Conservation (phyloP, 2,113 vertebrate species). For the Tor tambroides region DNA sequence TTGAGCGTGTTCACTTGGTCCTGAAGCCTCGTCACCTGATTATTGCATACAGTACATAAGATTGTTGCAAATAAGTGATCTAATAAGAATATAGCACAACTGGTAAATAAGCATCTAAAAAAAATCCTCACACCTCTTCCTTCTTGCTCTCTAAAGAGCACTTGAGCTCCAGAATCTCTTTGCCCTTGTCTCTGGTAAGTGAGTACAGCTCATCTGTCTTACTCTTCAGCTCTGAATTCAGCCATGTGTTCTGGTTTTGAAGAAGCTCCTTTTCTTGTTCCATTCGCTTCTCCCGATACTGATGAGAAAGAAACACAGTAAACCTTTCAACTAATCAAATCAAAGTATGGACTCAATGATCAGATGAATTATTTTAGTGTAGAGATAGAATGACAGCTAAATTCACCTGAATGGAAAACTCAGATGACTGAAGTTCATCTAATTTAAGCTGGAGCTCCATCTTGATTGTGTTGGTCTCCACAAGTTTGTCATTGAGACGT, state of each 20-base stretch:
- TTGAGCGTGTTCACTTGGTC: constrained; percentile 84
- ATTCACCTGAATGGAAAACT: constrained; percentile 81
- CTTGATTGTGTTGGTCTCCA: constrained; percentile 85
- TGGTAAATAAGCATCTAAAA: not conserved
- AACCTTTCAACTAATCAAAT: not conserved
- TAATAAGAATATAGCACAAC: not conserved
- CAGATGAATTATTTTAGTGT: not conserved
- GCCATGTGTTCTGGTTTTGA: constrained; percentile 87
- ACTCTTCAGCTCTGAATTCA: constrained; percentile 85
- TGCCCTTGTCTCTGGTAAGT: constrained; percentile 86
- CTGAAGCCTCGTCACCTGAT: constrained; percentile 84
- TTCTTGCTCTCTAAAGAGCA: constrained; percentile 86
- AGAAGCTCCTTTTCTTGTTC: constrained; percentile 94
- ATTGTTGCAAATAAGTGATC: not conserved
- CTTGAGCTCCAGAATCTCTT: constrained; percentile 88
- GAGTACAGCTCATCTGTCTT: constrained; percentile 92
- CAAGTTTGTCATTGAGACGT: constrained; percentile 87
- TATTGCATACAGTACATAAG: not conserved
- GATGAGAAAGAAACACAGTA: constrained; percentile 30
- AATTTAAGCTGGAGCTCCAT: constrained; percentile 90
- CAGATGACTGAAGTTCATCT: constrained; percentile 90
- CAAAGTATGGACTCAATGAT: not conserved
- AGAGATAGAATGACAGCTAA: not conserved
- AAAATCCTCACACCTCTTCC: constrained; percentile 81
- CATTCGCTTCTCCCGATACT: constrained; percentile 93